Evolutionary conservation across 1,140 invertebrate species (phyloP), one percentile per base, ranked within the genome.

Genomic region (Pachyrhynchus sulphureomaculatus): DNA sequence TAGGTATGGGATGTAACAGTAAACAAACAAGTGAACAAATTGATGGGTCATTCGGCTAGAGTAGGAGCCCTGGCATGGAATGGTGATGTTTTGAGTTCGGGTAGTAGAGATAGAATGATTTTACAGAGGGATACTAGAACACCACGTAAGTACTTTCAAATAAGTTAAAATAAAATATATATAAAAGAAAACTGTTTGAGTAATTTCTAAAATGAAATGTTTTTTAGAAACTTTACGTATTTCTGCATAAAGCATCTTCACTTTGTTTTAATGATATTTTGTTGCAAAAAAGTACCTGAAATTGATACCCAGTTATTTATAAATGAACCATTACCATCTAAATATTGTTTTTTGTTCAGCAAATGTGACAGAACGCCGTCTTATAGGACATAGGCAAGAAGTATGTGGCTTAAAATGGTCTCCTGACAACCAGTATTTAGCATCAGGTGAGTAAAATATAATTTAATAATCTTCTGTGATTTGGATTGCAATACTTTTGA

Each of bases 351-450:
- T 42, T 49, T 57, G 68, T 69, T 4, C 71, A 78, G 83, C 82
- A 6, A 76, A 88, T 18, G 86, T 90, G 37, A 83, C 86, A 18
- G 90, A 93, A 62, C 79, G 91, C 24, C 84, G 89, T 12, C 78
- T 99, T 2, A 88, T 88, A 12, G 94, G 95, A 0, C 98, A 99
- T 77, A 80, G 95, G 49, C 98, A 99, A 80, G 98, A 99, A 81
- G 95, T 95, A 9, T 99, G 98, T 80, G 98, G 98, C 0, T 77
- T 99, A 2, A 99, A 99, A 78, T 99, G 97, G 98, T 99, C 97
- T 10, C 97, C 97, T 0, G 97, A 99, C 77, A 96, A 96, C 71
- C 95, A 98, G 76, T 95, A 96, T 76, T 80, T 99, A 24, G 98
- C 98, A 0, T 98, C 95, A 4, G 58, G 58, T 61, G 34, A 32